Evolutionary conservation across 2,113 vertebrate species (phyloP), one percentile per base, ranked within the genome.

Genomic region (Tupaia chinensis): DNA sequence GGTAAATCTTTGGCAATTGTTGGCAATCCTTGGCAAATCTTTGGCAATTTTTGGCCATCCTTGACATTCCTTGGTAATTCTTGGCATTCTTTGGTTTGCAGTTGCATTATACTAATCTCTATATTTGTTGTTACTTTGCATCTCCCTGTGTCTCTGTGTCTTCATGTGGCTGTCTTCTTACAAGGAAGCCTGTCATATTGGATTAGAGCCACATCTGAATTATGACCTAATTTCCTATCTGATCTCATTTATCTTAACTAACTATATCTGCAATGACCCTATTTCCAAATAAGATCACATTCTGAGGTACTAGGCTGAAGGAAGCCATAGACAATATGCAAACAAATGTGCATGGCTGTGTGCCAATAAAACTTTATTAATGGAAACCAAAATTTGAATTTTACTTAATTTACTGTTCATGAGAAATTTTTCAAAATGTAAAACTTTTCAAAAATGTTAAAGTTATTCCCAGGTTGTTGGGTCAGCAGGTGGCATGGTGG

Each of bases 311-410:
- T 78, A 11, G 44, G 53, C 29, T 65, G 13, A 91, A 63, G 76
- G 61, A 20, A 63, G 56, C 54, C 68, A 9, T 7, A 58, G n/a
- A 89, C 5, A 74, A 63, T 32, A 44, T 17, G 4, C 0, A 87
- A 82, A 53, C 74, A 87, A 73, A 83, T 9, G 11, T 70, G 70
- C 1, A 17, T 93, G 81, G 20, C 16, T 85, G 22, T 53, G 29
- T 54, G 74, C 61, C 66, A 77, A 70, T 58, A 90, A 89, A 76
- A 74, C 9, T 56, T 82, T 85, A 89, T 93, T 76, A 63, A 89
- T 69, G 16, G 73, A 84, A 89, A 86, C 54, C 9, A 13, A 81
- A 81, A 58, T 81, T 80, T 16, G 16, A 70, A 91, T 94, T 84
- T 63, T 25, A 70, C 79, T 88, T 91, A 44, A 69, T 77, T 69